Conservation (phyloP, 1,140 invertebrate species). For the Brachionus manjavacas region DNA sequence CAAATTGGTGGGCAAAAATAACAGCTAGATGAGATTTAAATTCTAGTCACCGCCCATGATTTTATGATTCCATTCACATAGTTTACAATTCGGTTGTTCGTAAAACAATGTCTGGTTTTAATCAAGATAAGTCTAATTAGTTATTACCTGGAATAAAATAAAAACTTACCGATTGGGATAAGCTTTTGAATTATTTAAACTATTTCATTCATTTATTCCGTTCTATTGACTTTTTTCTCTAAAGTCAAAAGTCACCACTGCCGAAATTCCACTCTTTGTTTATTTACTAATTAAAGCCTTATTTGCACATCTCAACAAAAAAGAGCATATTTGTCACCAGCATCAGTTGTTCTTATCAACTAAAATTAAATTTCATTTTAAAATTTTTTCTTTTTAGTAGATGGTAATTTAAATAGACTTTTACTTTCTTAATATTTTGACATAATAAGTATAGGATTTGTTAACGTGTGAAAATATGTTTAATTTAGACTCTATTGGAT, state of each 20-base stretch:
- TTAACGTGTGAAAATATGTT: too few relatives aligned
- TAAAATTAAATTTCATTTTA: neutral
- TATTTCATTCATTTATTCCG: constrained; percentile 23
- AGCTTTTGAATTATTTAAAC: constrained; percentile 17
- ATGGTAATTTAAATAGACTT: too few relatives aligned
- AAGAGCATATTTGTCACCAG: neutral
- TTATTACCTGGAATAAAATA: constrained; percentile 2
- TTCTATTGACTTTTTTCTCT: constrained; percentile 7
- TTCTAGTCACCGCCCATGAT: neutral
- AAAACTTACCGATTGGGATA: constrained; percentile 7
- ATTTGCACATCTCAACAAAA: neutral
- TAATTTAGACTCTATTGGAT: too few relatives aligned
- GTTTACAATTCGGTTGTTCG: constrained; percentile 31
- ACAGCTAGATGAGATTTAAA: neutral
- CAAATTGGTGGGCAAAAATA: neutral
- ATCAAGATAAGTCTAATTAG: constrained; percentile 36
- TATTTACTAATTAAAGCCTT: neutral
- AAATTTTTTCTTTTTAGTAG: too few relatives aligned
- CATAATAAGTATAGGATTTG: too few relatives aligned
- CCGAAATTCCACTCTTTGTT: neutral
- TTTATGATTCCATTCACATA: constrained; percentile 23
- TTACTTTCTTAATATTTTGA: too few relatives aligned
- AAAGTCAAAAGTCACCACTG: neutral
- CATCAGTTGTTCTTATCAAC: neutral
- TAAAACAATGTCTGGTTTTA: constrained; percentile 10